Evolutionary conservation across 2,888 invertebrate species (phyloP), one percentile per base, ranked within the genome.

Genomic region (Amaurobius ferox): DNA sequence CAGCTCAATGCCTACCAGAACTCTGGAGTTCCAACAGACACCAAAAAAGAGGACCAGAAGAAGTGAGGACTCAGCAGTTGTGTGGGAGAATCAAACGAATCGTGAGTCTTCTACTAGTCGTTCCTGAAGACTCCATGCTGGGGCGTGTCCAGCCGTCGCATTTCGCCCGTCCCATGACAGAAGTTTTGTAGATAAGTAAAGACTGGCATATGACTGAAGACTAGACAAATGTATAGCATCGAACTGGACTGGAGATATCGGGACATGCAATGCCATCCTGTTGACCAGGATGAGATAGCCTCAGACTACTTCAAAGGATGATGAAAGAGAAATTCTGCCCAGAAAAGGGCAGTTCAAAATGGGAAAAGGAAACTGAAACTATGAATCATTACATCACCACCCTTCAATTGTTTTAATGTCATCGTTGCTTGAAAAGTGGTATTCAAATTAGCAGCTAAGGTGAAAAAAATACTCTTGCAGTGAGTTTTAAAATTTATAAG

Each of bases 31-130:
- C 64, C 79, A 0, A 74, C 76, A 5, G 87, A 87, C 80, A 87
- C 87, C 11, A 87, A 87, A 64, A 87, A 87, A 26, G 87, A 87
- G 39, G 87, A 87, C 62, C 78, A 19, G n/a, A 87, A 87, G 77
- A 87, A 87, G 28, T 87, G 86, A 86, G 32, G 11, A 1, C 9
- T 13, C 13, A 9, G 35, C 6, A 7, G 9, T 9, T 35, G 35
- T 7, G 5, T 13, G 55, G 55, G 16, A 16, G 23, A 23, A 55
- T 7, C 5, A 35, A 35, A 35, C 55, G 19, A n/a, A 23, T 23
- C 55, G 23, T 6, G 64, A 78, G 83, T 85, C 77, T 85, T 72
- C 77, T 55, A 72, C 83, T 85, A 85, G 83, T 85, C 83, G 71
- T 66, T 72, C 71, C 35, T 26, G 81, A 61, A 72, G 72, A 77